Percentiles rank a stretch among this genome's conserved stretches.
phyloP scores from a whole-genome alignment of 2,888 invertebrate species.

The Kryphioiulus occultus region DNA sequence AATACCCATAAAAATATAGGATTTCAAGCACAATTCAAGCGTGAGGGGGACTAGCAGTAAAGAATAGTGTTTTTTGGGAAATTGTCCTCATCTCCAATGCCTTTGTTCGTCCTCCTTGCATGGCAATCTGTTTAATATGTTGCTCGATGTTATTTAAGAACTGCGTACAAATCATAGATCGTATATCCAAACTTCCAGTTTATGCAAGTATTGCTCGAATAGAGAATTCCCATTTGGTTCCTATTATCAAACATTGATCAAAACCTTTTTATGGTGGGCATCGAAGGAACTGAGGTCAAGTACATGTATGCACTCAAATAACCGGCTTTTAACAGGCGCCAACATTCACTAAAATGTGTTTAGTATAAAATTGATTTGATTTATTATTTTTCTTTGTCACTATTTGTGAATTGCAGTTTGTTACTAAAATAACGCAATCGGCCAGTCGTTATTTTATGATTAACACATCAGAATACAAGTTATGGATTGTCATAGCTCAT shows the following conservation, averaged over 20 bases:
- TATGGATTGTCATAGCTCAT: no score
- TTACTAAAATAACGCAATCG: no score
- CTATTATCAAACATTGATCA: neutral
- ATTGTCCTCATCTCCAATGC: neutral
- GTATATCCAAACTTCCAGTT: neutral
- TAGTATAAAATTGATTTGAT: no score
- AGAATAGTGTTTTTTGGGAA: slow-evolving; percentile 40
- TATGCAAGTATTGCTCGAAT: neutral
- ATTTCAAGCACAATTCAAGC: slow-evolving; percentile 30
- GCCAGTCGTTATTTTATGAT: no score
- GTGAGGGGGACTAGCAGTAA: neutral
- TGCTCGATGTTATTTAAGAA: slow-evolving; percentile 27
- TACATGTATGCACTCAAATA: no score
- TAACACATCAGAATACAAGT: no score
- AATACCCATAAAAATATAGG: slow-evolving; percentile 41
- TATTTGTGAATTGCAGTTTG: no score
- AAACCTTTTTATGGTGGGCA: neutral
- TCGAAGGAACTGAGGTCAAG: neutral
- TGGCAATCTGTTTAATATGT: slow-evolving; percentile 22
- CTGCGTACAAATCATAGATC: neutral
- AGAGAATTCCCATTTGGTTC: slow-evolving; percentile 5
- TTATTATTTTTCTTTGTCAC: no score
- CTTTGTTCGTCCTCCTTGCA: neutral
- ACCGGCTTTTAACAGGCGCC: no score
- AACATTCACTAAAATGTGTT: no score